These are phyloP conservation scores for Rana temporaria DNA, from an alignment of 2,113 vertebrate genomes.

Conservation along the genomic window DNA sequence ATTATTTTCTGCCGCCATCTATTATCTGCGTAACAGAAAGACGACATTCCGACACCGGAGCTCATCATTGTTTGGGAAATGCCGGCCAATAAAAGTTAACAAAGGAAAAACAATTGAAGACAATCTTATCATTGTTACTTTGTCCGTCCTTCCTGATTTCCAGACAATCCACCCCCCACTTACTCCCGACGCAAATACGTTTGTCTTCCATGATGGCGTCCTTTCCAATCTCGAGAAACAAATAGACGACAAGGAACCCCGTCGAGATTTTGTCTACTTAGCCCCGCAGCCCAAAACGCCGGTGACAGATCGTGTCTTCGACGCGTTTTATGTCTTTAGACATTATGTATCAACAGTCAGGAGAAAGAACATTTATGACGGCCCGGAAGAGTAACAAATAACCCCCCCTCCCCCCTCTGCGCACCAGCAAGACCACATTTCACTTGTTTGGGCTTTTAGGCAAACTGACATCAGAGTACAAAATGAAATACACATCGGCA, in stretches of 20 bases:
- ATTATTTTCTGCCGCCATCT: no score
- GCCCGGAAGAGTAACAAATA: background rate
- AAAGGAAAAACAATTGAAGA: no score
- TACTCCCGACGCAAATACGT: background rate
- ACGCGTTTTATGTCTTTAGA: background rate
- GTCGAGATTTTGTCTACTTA: background rate
- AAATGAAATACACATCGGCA: no score
- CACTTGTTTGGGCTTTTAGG: background rate
- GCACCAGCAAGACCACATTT: background rate
- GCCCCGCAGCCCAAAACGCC: background rate
- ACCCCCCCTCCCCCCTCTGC: background rate
- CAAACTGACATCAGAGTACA: background rate
- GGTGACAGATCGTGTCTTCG: conserved; percentile 33
- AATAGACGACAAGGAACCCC: background rate
- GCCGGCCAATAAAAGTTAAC: no score
- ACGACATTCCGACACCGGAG: no score
- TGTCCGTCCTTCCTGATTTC: no score
- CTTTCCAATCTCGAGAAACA: background rate
- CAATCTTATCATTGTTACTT: no score
- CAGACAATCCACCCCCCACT: no score
- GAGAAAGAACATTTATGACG: conserved; percentile 12
- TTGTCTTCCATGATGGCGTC: background rate
- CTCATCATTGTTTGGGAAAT: no score
- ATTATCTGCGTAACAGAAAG: no score
- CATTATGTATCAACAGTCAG: conserved; percentile 16